A percentile compares a stretch with the other conserved stretches of the same genome.
Evolutionary conservation across 2,888 invertebrate species (phyloP).

Genomic region (Callimorpha dominula): DNA sequence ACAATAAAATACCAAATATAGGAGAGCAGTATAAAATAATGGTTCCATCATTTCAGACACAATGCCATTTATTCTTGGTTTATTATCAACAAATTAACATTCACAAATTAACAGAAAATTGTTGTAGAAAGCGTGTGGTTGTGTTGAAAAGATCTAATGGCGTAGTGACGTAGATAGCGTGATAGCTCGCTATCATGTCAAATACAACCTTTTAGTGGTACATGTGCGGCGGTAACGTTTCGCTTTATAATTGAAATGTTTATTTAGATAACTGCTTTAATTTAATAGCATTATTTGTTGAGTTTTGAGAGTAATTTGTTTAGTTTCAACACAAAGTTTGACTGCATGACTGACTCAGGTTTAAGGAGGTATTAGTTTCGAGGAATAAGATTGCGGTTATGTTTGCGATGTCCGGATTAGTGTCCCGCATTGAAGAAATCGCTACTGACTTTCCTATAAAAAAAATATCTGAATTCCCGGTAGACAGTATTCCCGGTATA

Average conservation of each 20-base stretch:
- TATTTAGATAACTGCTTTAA: constrained; percentile 31
- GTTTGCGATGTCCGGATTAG: too few relatives aligned
- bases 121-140: constrained; percentile 22
- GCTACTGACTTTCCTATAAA: too few relatives aligned
- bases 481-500: too few relatives aligned
- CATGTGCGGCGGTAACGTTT: constrained; percentile 27
- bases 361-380: too few relatives aligned
- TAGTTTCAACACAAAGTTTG: not conserved
- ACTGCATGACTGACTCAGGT: not conserved
- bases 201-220: constrained; percentile 31
- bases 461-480: too few relatives aligned
- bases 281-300: constrained; percentile 19
- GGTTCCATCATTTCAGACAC: not conserved
- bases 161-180: constrained; percentile 32
- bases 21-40: not conserved
- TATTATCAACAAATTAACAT: constrained; percentile 1
- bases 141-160: constrained; percentile 28
- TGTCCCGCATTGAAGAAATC: too few relatives aligned
- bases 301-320: not conserved
- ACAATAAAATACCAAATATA: not conserved
- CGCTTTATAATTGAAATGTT: constrained; percentile 35
- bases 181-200: constrained; percentile 34
- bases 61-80: not conserved
- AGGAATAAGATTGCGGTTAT: too few relatives aligned
- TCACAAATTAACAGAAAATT: constrained; percentile 32